These are phyloP conservation scores for Heptranchias perlo DNA, from an alignment of 2,113 vertebrate species.

Conservation along the genomic window DNA sequence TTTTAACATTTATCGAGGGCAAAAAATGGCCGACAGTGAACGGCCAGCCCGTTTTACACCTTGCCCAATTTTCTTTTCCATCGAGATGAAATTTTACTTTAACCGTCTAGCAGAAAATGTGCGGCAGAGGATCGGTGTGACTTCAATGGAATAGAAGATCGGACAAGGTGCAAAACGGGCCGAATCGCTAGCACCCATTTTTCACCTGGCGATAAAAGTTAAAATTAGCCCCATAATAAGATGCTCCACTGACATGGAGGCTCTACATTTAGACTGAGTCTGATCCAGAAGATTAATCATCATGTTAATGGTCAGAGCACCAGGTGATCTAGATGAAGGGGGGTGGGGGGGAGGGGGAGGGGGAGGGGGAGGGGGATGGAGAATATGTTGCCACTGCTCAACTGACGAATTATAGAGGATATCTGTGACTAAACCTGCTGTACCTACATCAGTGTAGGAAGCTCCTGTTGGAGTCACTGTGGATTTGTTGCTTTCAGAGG, in stretches of 20 bases:
- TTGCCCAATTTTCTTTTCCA: too few relatives aligned
- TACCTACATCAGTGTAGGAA: not conserved
- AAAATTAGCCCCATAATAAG: not conserved
- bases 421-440: not conserved
- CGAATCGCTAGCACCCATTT: too few relatives aligned
- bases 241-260: not conserved
- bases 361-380: not conserved
- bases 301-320: not conserved
- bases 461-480: not conserved
- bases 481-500: not conserved
- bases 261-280: not conserved
- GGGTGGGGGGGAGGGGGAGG: not conserved
- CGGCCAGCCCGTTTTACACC: too few relatives aligned
- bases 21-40: too few relatives aligned
- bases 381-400: not conserved
- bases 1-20: not conserved
- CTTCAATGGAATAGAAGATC: not conserved
- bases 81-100: too few relatives aligned
- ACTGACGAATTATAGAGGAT: not conserved
- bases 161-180: not conserved
- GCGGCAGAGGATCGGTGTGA: not conserved
- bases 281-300: not conserved
- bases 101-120: not conserved
- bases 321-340: not conserved
- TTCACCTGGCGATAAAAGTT: not conserved